Percentiles rank a stretch among this genome's conserved stretches.
phyloP scores from a whole-genome alignment of 2,797 vertebrate genomes.

The Petrocephalus schoutedeni region DNA sequence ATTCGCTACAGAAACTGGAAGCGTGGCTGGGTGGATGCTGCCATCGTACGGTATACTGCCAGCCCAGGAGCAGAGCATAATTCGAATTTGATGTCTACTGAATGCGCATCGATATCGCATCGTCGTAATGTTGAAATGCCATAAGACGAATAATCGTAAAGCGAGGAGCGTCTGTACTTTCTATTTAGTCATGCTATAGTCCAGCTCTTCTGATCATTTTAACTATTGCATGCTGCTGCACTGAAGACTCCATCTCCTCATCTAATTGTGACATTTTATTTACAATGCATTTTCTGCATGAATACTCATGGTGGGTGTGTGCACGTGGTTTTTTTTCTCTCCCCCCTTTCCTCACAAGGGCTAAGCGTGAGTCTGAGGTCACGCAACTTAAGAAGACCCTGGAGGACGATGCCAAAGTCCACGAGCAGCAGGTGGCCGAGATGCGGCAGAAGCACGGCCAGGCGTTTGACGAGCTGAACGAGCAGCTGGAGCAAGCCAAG shows the following conservation, averaged over 20 bases:
- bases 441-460: slow-evolving; percentile 90
- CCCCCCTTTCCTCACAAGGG: slow-evolving; percentile 45
- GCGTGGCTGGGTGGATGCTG: background rate
- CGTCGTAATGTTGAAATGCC: background rate
- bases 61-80: background rate
- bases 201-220: background rate
- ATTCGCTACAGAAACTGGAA: background rate
- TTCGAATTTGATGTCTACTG: background rate
- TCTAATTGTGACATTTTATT: background rate
- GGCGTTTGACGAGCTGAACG: slow-evolving; percentile 85
- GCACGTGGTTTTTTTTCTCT: background rate
- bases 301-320: background rate
- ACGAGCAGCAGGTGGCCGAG: slow-evolving; percentile 85
- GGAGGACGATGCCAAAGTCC: slow-evolving; percentile 80
- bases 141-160: background rate
- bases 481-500: slow-evolving; percentile 91
- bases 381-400: slow-evolving; percentile 80
- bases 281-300: background rate
- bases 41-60: background rate
- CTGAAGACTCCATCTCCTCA: background rate
- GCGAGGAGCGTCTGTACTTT: background rate
- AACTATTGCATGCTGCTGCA: background rate
- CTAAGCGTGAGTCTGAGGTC: slow-evolving; percentile 91
- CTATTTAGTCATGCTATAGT: background rate
- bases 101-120: background rate